Percentiles rank a stretch among this genome's conserved stretches.
Conservation (phyloP, 1,140 invertebrate genomes). For the Drosophila pachea region DNA sequence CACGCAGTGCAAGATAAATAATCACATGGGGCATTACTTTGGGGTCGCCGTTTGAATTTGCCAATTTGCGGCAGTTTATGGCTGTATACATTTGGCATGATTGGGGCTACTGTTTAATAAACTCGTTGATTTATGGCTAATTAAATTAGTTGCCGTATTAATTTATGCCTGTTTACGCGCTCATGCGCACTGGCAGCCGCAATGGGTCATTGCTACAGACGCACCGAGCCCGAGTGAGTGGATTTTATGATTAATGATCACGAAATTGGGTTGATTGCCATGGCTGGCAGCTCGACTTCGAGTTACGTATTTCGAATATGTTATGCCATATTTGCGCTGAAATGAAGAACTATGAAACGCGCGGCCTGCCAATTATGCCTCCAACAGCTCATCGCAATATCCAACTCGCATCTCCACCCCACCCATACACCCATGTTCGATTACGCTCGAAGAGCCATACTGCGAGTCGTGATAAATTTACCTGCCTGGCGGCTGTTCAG, state of each 20-base stretch:
- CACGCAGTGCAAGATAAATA: slow-evolving; percentile 54
- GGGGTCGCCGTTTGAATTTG: slow-evolving; percentile 67
- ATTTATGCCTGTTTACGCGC: slow-evolving; percentile 64
- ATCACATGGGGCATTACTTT: slow-evolving; percentile 51
- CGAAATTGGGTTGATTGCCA: slow-evolving; percentile 47
- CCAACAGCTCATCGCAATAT: slow-evolving; percentile 46
- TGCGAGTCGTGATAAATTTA: slow-evolving; percentile 19
- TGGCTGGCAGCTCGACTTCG: background rate
- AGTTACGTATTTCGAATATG: background rate
- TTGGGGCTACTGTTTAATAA: slow-evolving; percentile 77
- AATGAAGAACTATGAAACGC: slow-evolving; percentile 55
- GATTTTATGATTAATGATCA: slow-evolving; percentile 70
- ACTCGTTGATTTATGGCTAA: slow-evolving; percentile 76
- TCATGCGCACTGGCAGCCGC: slow-evolving; percentile 56
- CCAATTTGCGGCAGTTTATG: slow-evolving; percentile 75
- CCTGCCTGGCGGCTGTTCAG: slow-evolving; percentile 22
- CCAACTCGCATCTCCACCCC: no score
- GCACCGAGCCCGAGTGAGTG: slow-evolving; percentile 19
- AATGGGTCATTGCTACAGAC: slow-evolving; percentile 64
- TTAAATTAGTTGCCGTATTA: slow-evolving; percentile 70
- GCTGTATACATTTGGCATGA: slow-evolving; percentile 64
- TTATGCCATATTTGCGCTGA: slow-evolving; percentile 14
- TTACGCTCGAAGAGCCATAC: slow-evolving; percentile 27
- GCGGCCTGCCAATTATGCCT: slow-evolving; percentile 64
- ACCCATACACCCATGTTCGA: slow-evolving; percentile 47